These are phyloP conservation scores for Tragulus kanchil DNA, from an alignment of 2,113 vertebrate species.

Conservation along the genomic window DNA sequence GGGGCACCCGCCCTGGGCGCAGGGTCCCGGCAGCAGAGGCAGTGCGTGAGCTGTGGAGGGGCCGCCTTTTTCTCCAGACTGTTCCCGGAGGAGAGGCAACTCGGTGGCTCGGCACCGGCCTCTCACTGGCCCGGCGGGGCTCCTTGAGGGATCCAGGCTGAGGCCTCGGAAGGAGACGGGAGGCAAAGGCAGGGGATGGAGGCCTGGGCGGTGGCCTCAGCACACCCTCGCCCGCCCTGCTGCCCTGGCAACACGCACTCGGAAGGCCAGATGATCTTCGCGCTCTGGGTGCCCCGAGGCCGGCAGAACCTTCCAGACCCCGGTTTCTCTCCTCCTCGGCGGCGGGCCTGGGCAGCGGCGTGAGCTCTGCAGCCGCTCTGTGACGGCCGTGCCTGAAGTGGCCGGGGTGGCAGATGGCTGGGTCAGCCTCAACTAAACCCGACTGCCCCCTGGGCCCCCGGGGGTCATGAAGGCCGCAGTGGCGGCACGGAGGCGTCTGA, in stretches of 20 bases:
- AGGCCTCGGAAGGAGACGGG: background rate
- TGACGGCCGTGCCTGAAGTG: background rate
- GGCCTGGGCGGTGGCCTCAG: background rate
- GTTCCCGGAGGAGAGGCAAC: background rate
- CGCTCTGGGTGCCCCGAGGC: background rate
- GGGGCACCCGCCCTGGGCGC: too few species aligned
- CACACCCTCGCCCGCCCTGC: accelerated
- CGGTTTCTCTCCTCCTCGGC: too few species aligned
- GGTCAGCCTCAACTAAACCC: background rate
- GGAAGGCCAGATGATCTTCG: accelerated
- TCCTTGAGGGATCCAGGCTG: too few species aligned
- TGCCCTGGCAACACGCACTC: accelerated
- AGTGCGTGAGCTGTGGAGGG: accelerated
- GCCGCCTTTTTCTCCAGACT: background rate
- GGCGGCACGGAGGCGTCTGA: too few species aligned
- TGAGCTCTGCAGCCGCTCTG: background rate
- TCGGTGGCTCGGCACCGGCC: background rate
- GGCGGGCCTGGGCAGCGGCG: background rate
- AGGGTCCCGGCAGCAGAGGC: background rate
- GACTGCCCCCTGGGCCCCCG: too few species aligned
- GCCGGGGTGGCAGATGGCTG: background rate
- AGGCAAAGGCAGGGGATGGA: accelerated
- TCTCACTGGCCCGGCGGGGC: accelerated
- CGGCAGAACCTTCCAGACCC: too few species aligned
- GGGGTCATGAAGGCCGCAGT: too few species aligned